Evolutionary conservation across 2,888 invertebrate genomes (phyloP), one percentile per base, ranked within the genome.

Genomic region (Blastobasis lacticolella): DNA sequence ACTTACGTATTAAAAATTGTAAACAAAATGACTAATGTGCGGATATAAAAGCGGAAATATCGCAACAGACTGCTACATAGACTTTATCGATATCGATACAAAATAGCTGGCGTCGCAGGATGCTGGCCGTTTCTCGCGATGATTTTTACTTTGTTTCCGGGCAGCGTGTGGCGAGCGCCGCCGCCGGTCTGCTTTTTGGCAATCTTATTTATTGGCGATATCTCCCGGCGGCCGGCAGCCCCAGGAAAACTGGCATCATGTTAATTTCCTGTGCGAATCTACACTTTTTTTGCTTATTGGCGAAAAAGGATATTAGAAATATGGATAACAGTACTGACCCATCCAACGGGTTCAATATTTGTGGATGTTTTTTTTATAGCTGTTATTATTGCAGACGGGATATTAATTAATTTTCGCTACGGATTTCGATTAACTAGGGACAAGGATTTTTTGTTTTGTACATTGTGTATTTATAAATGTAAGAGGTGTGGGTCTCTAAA

Each of bases 201-300:
- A 79, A 84, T 85, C 78, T 80, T 83, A 84, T 85, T 83, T 85
- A 83, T 84, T 81, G 77, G 67, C 72, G 73, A 77, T 73, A 74
- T 79, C 69, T 78, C 72, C 69, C 69, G 66, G 23, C 23, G 23
- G 23, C 23, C 23, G 69, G 67, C 64, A 59, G 66, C 66, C 66
- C 58, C 67, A 75, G 80, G 77, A 82, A 83, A 83, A 75, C 76
- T 79, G 72, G 69, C 73, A 73, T 80, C 81, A 81, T 83, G 79
- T 81, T 86, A 83, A 86, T 87, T 85, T 84, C 84, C 85, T 82
- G 85, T 80, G 64, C 60, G 67, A 62, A 62, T 59, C 59, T 59
- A 59, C 59, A 61, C 66, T 65, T 73, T 67, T 71, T 59, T 63
- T 48, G 38, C 37, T 37, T 37, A 37, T 52, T 48, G 55, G 60